Conservation (phyloP, 2,113 vertebrate genomes). For the Hepsetus odoe region DNA sequence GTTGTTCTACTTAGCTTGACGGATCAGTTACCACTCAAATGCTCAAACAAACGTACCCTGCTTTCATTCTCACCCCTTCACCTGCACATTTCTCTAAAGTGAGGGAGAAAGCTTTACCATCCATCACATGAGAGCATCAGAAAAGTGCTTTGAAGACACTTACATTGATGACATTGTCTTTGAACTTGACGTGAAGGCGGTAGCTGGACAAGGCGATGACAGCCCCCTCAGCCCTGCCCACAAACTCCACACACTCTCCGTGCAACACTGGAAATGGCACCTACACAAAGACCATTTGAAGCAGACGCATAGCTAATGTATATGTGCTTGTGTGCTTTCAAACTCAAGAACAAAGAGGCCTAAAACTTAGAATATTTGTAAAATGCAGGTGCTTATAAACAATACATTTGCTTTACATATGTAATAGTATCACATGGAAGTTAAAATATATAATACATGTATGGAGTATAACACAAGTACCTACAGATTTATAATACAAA, state of each 20-base stretch:
- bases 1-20: too few species aligned
- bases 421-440: too few species aligned
- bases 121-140: neutral
- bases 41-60: neutral
- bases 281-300: conserved; percentile 64
- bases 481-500: too few species aligned
- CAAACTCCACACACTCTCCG: conserved; percentile 92
- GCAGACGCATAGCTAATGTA: too few species aligned
- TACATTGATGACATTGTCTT: conserved; percentile 92
- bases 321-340: too few species aligned
- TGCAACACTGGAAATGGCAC: conserved; percentile 94
- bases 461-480: too few species aligned
- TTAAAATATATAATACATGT: too few species aligned
- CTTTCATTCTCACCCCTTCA: neutral
- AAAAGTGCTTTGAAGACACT: conserved; percentile 59
- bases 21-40: conserved; percentile 10
- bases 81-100: neutral
- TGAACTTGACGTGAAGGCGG: conserved; percentile 96
- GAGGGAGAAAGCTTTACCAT: neutral
- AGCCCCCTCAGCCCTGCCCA: conserved; percentile 90
- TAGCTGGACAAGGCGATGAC: conserved; percentile 96
- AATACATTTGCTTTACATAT: too few species aligned
- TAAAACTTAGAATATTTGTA: too few species aligned
- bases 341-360: too few species aligned
- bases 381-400: too few species aligned